Evolutionary conservation across 1,140 invertebrate species (phyloP).

Genomic region (Leptinotarsa texana): DNA sequence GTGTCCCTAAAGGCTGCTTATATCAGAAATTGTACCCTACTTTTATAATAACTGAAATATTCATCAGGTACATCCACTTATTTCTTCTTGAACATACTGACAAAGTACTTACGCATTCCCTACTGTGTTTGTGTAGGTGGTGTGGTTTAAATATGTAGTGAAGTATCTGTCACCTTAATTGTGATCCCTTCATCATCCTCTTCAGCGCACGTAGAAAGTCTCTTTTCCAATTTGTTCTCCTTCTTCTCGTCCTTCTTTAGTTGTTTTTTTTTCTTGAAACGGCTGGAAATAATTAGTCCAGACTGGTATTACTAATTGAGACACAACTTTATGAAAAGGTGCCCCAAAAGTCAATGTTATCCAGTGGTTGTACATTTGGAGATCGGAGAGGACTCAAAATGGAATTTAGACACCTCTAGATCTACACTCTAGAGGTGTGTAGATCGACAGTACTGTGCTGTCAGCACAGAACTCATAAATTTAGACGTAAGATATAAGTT

Average conservation of each 20-base stretch:
- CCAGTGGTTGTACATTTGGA: neutral
- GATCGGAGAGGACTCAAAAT: neutral
- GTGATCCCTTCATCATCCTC: conserved; percentile 61
- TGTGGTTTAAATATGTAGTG: conserved; percentile 44
- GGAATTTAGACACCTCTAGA: conserved; percentile 7
- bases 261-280: conserved; percentile 58
- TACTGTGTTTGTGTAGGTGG: neutral
- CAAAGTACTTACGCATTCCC: neutral
- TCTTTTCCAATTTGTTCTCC: conserved; percentile 59
- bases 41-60: too few species aligned
- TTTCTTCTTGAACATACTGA: too few species aligned
- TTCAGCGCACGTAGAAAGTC: conserved; percentile 65
- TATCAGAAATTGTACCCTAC: too few species aligned
- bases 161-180: conserved; percentile 60
- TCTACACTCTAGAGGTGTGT: neutral
- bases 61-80: too few species aligned
- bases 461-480: too few species aligned
- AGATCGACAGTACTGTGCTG: too few species aligned
- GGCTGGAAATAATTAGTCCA: conserved; percentile 26
- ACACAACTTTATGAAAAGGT: neutral
- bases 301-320: conserved; percentile 5
- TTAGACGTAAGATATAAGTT: too few species aligned
- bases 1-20: too few species aligned
- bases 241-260: conserved; percentile 62
- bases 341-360: neutral